Conservation (phyloP, 2,113 vertebrate species). For the Micronisus gabar region DNA sequence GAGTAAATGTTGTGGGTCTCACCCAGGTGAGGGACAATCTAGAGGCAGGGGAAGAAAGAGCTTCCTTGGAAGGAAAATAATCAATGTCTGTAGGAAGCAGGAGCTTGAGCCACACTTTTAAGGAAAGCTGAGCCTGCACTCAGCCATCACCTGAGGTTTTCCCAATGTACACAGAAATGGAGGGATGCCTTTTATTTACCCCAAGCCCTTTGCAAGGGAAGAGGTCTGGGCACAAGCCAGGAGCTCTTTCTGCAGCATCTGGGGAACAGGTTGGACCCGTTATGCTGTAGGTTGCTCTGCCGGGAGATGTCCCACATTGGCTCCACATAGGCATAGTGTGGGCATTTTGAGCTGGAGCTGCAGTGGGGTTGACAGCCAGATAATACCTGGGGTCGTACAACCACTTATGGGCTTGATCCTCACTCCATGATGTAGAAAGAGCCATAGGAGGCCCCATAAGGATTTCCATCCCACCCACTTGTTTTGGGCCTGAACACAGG, state of each 20-base stretch:
- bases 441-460: neutral
- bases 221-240: neutral
- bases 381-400: rapidly evolving
- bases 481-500: neutral
- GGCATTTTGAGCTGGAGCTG: neutral
- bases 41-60: neutral
- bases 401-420: neutral
- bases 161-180: neutral
- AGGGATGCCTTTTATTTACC: neutral
- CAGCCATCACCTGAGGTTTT: neutral
- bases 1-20: neutral
- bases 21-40: neutral
- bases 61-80: neutral
- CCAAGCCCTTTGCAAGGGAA: neutral
- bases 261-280: neutral
- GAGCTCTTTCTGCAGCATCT: neutral
- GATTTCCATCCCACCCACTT: neutral
- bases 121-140: neutral
- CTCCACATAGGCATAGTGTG: neutral
- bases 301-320: neutral
- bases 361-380: neutral
- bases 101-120: neutral
- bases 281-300: neutral
- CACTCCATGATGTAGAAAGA: neutral
- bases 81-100: neutral